Evolutionary conservation across 2,113 vertebrate species (phyloP).

Genomic region (Trematocara stigmaticum): DNA sequence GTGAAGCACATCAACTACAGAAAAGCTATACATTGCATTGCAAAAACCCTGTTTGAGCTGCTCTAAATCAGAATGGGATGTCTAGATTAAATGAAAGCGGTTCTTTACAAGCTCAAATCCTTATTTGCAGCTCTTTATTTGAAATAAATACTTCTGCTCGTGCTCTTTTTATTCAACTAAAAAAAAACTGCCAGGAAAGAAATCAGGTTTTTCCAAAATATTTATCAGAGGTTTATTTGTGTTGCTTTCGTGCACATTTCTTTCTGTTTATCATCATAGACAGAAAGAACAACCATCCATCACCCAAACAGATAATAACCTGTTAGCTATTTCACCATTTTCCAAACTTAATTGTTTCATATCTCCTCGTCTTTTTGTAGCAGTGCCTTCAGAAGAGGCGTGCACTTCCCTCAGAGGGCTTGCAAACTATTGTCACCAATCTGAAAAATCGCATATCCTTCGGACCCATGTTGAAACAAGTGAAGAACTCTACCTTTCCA

Average conservation of each 20-base stretch:
- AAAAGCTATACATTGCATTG: neutral
- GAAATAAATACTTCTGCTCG: neutral
- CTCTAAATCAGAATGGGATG: neutral
- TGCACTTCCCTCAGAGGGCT: neutral
- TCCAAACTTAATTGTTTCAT: neutral
- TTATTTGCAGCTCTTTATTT: neutral
- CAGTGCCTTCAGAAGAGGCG: slow-evolving; percentile 34
- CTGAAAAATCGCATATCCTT: slow-evolving; percentile 55
- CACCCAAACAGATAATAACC: slow-evolving; percentile 1
- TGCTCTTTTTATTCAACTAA: neutral
- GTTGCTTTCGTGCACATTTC: neutral
- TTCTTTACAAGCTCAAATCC: neutral
- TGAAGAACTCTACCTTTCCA: slow-evolving; percentile 34
- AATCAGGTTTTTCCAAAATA: neutral
- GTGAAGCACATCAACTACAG: neutral
- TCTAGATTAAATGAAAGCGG: neutral
- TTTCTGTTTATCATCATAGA: neutral
- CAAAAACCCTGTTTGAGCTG: neutral
- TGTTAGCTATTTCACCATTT: slow-evolving; percentile 22
- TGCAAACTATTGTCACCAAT: slow-evolving; percentile 15
- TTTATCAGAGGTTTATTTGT: slow-evolving; percentile 12
- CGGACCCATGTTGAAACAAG: slow-evolving; percentile 53
- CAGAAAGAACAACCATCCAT: neutral
- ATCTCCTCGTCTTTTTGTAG: slow-evolving; percentile 22
- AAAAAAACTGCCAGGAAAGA: neutral